phyloP scores from a whole-genome alignment of 2,888 invertebrate species.

The Corbicula japonica region DNA sequence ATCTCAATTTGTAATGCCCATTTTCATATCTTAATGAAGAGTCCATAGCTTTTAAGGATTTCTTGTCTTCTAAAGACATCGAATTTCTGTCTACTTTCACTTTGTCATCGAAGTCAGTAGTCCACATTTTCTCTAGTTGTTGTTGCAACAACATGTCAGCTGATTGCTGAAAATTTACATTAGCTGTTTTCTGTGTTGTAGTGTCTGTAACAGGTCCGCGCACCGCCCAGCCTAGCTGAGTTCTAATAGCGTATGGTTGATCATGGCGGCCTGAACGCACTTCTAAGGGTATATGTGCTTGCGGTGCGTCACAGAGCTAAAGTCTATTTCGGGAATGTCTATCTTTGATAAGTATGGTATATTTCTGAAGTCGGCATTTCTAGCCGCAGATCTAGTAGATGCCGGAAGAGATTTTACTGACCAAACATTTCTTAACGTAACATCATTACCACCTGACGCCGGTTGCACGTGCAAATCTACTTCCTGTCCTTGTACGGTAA shows the following conservation, averaged over 20 bases:
- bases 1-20: slow-evolving; percentile 27
- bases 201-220: not conserved
- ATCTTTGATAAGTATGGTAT: too few relatives aligned
- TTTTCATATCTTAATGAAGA: not conserved
- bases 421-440: too few relatives aligned
- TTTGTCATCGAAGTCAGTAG: not conserved
- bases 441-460: too few relatives aligned
- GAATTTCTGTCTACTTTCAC: not conserved
- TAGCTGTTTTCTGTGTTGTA: not conserved
- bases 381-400: too few relatives aligned
- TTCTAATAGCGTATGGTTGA: slow-evolving; percentile 9
- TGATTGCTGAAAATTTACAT: slow-evolving; percentile 4
- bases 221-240: not conserved
- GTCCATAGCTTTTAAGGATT: slow-evolving; percentile 3
- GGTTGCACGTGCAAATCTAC: too few relatives aligned
- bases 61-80: not conserved
- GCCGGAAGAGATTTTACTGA: too few relatives aligned
- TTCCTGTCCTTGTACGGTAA: too few relatives aligned
- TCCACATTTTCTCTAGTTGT: not conserved
- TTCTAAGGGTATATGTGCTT: too few relatives aligned
- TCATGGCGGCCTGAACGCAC: not conserved
- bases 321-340: too few relatives aligned
- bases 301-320: too few relatives aligned
- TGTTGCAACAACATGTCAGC: not conserved
- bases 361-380: too few relatives aligned